Evolutionary conservation across 2,797 vertebrate species (phyloP), one percentile per base, ranked within the genome.

Genomic region (Synaphobranchus kaupii): DNA sequence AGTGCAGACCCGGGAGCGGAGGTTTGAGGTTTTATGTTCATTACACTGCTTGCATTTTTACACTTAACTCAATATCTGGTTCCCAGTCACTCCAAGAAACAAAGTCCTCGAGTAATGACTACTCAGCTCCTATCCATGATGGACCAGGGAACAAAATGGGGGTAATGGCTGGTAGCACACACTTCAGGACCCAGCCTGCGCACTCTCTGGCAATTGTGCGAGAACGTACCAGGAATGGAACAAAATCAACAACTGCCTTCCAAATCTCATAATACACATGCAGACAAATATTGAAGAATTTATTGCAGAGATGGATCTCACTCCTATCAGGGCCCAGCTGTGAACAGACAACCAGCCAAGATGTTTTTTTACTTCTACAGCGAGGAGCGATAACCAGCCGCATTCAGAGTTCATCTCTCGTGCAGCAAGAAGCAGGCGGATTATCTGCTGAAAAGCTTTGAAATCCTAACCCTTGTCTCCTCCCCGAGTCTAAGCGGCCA

Each of bases 391-490:
- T 85, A 87, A 87, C 44, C 76, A 83, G 39, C 50, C 31, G 71
- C 56, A 22, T 47, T 73, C 68, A 31, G 87, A 58, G 87, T 66
- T 81, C 71, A 66, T 85, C 73, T 73, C 31, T 56, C 22, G 34
- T n/a, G 44, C 44, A 88, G 44, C 31, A 66, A 78, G 58, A 63
- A 47, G 68, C 66, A 17, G 50, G 60, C 5, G n/a, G 83, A 88
- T 88, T 85, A 85, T 56, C 76, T 44, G 83, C 15, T 81, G 25
- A 39, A 80, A 68, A 85, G 76, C 47, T 66, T 48, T 48, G 73
- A 85, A 87, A 87, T 60, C 83, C 78, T 73, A 66, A 58, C 54
- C 48, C 25, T 82, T 25, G 47, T 88, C 84, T 85, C 34, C 31
- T 39, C 56, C 52, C 73, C 17, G n/a, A 28, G 44, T 48, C 47